A percentile compares a stretch with the other conserved stretches of the same genome.
Evolutionary conservation across 2,797 vertebrate genomes (phyloP).

Genomic region (Dermochelys coriacea): DNA sequence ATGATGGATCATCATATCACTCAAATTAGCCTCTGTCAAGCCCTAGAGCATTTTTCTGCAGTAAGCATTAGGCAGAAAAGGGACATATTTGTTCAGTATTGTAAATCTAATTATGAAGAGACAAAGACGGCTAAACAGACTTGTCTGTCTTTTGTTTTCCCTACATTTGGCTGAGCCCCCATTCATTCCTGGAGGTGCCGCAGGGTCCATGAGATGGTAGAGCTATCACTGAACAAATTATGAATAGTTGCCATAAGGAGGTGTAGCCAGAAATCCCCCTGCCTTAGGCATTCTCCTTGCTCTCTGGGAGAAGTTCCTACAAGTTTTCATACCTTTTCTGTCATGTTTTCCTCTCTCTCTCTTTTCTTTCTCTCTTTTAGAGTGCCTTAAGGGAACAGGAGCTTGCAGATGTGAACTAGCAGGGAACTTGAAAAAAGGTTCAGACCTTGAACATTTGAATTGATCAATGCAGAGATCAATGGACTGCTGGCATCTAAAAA

Average conservation of each 20-base stretch:
- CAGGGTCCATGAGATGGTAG: not conserved
- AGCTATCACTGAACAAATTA: conserved; percentile 23
- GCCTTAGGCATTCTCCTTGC: not conserved
- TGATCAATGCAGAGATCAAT: not conserved
- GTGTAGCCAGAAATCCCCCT: rapidly evolving
- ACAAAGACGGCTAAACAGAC: conserved; percentile 53
- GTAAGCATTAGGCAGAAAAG: conserved; percentile 52
- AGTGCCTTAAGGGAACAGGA: not conserved
- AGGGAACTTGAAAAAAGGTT: not conserved
- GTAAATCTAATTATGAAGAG: conserved; percentile 31
- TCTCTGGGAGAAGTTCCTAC: conserved; percentile 1
- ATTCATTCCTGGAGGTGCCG: not conserved
- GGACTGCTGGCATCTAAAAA: not conserved
- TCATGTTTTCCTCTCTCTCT: not conserved
- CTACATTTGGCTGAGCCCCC: not conserved
- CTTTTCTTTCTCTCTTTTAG: not conserved
- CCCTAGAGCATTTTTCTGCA: conserved; percentile 33
- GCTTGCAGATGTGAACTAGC: not conserved
- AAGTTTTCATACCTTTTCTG: conserved; percentile 17
- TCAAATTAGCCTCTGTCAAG: conserved; percentile 9
- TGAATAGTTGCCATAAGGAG: not conserved
- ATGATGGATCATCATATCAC: conserved; percentile 60
- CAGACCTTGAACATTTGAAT: not conserved
- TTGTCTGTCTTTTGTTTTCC: not conserved
- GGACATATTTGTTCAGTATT: conserved; percentile 21